phyloP scores from a whole-genome alignment of 2,797 vertebrate species.

The Pelochelys cantorii region DNA sequence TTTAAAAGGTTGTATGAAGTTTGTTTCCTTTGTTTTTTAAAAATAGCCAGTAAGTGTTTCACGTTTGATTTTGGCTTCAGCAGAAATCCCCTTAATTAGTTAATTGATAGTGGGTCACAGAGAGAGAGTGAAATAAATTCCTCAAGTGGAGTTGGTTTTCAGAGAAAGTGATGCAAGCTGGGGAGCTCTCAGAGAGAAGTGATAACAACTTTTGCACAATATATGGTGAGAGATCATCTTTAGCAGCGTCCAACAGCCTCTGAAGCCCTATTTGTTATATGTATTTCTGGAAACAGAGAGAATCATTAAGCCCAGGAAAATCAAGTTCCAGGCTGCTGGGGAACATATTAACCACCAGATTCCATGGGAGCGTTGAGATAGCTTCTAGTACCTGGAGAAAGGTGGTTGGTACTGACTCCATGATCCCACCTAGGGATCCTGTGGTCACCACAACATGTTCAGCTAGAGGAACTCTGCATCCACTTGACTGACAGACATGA shows the following conservation, averaged over 20 bases:
- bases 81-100: slow-evolving; percentile 12
- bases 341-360: not conserved
- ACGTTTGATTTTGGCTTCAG: slow-evolving; percentile 24
- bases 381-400: not conserved
- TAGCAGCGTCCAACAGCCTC: not conserved
- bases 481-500: not conserved
- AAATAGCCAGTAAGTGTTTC: not conserved
- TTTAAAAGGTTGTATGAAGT: not conserved
- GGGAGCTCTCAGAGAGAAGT: not conserved
- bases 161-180: not conserved
- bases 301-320: not conserved
- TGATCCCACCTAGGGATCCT: not conserved
- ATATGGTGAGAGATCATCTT: not conserved
- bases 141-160: not conserved
- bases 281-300: not conserved
- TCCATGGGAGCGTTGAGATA: not conserved
- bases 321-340: not conserved
- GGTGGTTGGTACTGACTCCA: not conserved
- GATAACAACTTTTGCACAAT: not conserved
- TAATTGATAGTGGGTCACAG: not conserved
- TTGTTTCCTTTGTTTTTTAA: not conserved
- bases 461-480: not conserved
- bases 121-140: not conserved
- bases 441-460: not conserved
- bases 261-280: not conserved